Evolutionary conservation across 2,113 vertebrate species (phyloP).

Genomic region (Anhinga rufa): DNA sequence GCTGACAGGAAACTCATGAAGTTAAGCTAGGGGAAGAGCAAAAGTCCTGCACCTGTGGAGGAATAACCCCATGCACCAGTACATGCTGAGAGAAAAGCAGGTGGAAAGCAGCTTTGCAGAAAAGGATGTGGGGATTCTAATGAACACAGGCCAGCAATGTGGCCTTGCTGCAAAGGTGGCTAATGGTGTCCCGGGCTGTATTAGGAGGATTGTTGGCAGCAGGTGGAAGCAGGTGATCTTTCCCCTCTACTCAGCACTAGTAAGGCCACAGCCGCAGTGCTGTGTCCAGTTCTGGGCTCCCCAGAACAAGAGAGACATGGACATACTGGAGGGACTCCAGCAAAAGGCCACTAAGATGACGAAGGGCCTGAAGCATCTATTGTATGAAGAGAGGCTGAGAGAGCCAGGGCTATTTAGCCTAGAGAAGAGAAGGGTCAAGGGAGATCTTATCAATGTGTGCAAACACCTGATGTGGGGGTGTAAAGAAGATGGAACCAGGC

Average conservation of each 20-base stretch:
- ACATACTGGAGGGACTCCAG: background rate
- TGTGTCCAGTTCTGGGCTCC: background rate
- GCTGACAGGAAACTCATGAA: background rate
- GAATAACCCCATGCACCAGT: background rate
- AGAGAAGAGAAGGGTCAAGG: background rate
- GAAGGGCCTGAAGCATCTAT: background rate
- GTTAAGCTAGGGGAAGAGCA: background rate
- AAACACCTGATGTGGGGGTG: accelerated
- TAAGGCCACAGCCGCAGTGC: background rate
- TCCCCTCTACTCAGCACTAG: background rate
- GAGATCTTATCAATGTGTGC: background rate
- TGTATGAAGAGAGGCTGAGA: background rate
- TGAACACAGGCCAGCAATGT: background rate
- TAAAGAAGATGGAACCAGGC: background rate
- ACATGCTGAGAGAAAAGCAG: accelerated
- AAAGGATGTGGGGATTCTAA: background rate
- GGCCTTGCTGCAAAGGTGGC: background rate
- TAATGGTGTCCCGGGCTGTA: background rate
- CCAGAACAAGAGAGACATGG: background rate
- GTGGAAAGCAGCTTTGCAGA: background rate
- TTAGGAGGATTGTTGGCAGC: background rate
- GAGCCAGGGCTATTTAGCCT: background rate
- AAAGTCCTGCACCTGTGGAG: background rate
- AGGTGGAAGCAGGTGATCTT: too few species aligned
- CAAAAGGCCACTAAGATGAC: background rate